These are phyloP conservation scores for Zapornia atra DNA, from an alignment of 2,113 vertebrate genomes.

Conservation along the genomic window DNA sequence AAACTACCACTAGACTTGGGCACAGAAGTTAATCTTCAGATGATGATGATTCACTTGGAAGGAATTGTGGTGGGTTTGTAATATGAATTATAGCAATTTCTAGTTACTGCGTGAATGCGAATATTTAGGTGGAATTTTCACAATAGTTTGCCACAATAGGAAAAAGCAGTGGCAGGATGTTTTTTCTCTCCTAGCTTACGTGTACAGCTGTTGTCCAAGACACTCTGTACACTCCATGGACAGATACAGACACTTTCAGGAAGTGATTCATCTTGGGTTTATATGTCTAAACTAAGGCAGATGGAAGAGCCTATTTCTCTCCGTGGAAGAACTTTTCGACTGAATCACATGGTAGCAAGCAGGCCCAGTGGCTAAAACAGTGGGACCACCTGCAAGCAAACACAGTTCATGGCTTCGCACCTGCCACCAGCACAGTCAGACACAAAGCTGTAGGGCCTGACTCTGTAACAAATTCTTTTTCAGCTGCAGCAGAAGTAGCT, in stretches of 20 bases:
- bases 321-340: not conserved
- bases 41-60: not conserved
- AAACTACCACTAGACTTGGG: not conserved
- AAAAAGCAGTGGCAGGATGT: not conserved
- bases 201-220: not conserved
- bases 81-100: not conserved
- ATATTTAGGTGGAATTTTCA: not conserved
- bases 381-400: not conserved
- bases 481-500: not conserved
- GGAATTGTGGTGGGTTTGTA: not conserved
- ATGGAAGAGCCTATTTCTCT: not conserved
- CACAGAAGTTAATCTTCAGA: not conserved
- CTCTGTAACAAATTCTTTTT: not conserved
- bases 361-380: not conserved
- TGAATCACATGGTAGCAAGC: not conserved
- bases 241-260: not conserved
- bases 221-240: not conserved
- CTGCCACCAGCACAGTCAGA: not conserved
- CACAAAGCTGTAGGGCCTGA: not conserved
- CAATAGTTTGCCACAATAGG: not conserved
- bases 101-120: not conserved
- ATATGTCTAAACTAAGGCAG: constrained; percentile 1
- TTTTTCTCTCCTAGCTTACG: not conserved
- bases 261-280: constrained; percentile 23
- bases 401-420: not conserved